Evolutionary conservation across 2,888 invertebrate species (phyloP), one percentile per base, ranked within the genome.

Genomic region (Clusia tigrina): DNA sequence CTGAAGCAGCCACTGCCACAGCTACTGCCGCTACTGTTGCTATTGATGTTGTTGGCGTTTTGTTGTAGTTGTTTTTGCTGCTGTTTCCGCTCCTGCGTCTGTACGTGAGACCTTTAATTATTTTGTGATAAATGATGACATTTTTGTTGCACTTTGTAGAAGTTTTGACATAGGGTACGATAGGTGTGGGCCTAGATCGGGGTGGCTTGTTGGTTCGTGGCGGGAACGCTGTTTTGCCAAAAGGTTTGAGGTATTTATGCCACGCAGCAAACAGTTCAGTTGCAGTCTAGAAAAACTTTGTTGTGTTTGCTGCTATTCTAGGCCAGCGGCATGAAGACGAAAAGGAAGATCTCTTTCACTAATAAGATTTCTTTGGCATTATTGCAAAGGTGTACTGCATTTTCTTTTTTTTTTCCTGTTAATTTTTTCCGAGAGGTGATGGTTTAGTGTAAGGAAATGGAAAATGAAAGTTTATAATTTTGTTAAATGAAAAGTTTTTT

Each of bases 91-190:
- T 37, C 10, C 38, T 42, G 2, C 37, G 22, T n/a, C 23, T 25
- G 55, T 55, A 63, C 61, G 65, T 68, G 68, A 66, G 72, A 74
- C 70, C 77, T 80, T 80, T 80, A 80, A 80, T 80, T 80, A 81
- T 78, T 79, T 79, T 77, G 76, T 81, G 81, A 80, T 80, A 81
- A 81, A 80, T 81, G 78, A 77, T 78, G 80, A 77, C 79, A 78
- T 73, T 78, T 71, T 72, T 74, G 74, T 70, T 70, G 69, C 70
- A 72, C 67, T 69, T 63, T 60, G 20, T 18, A 2, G 48, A 18
- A 48, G 18, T 48, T 48, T 22, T 48, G 48, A 18, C 42, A 17
- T n/a, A 6, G 42, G 9, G 42, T 9, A 17, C n/a, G n/a, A 3
- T 12, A 42, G 12, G 42, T 42, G 42, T 42, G 6, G n/a, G n/a